phyloP scores from a whole-genome alignment of 2,888 invertebrate species.

The Drosophila koepferae region DNA sequence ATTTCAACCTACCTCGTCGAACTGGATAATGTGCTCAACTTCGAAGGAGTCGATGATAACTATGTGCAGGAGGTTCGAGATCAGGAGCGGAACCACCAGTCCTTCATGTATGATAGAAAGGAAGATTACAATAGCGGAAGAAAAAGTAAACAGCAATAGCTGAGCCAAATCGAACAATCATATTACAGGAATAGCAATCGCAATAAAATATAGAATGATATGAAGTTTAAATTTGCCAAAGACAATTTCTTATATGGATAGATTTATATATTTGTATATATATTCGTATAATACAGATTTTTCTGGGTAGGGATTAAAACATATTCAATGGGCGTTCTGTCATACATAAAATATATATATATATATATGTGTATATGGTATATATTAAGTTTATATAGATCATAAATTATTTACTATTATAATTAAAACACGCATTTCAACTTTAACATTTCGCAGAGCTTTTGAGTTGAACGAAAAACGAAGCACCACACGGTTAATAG shows the following conservation, averaged over 20 bases:
- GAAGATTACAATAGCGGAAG: too few species aligned
- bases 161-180: too few species aligned
- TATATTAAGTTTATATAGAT: constrained; percentile 2
- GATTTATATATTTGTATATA: constrained; percentile 46
- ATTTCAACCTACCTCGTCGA: constrained; percentile 88
- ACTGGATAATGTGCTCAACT: constrained; percentile 16
- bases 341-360: constrained; percentile 28
- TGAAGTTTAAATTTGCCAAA: not conserved
- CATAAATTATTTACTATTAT: constrained; percentile 41
- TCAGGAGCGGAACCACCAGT: too few species aligned
- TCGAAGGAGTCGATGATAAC: constrained; percentile 6
- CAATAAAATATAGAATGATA: not conserved
- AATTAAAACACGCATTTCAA: constrained; percentile 42
- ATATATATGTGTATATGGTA: constrained; percentile 5
- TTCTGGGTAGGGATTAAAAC: constrained; percentile 46
- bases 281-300: constrained; percentile 56
- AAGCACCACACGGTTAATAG: constrained; percentile 61
- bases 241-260: constrained; percentile 3
- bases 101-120: not conserved
- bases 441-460: constrained; percentile 38
- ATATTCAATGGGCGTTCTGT: constrained; percentile 49
- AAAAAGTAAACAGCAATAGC: not conserved
- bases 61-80: too few species aligned
- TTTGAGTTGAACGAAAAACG: constrained; percentile 30
- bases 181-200: not conserved